Conservation (phyloP, 2,797 vertebrate genomes). For the Buceros bicornis region DNA sequence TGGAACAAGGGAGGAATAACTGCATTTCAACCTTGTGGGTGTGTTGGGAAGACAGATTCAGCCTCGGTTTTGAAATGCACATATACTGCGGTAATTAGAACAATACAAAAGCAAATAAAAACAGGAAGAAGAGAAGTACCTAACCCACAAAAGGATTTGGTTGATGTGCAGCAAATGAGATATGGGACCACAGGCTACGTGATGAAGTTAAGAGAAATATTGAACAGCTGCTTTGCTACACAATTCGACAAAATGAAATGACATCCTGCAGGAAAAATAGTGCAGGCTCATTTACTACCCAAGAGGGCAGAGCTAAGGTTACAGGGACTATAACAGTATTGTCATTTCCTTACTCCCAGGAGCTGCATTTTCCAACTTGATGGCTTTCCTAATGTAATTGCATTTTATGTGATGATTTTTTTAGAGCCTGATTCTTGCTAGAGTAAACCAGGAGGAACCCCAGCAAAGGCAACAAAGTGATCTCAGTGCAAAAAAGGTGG, state of each 20-base stretch:
- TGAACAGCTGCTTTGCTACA: constrained; percentile 55
- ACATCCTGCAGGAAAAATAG: constrained; percentile 58
- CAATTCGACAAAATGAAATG: constrained; percentile 50
- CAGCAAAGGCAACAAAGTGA: background rate
- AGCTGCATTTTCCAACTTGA: constrained; percentile 50
- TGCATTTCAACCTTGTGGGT: background rate
- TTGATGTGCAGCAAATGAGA: constrained; percentile 68
- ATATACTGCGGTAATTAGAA: constrained; percentile 26
- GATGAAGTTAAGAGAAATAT: constrained; percentile 54
- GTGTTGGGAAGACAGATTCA: background rate
- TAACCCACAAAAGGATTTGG: constrained; percentile 52
- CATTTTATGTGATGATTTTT: constrained; percentile 40
- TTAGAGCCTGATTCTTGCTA: background rate
- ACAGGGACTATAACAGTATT: constrained; percentile 24
- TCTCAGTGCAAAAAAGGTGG: background rate
- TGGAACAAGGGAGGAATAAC: background rate
- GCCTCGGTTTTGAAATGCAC: constrained; percentile 15
- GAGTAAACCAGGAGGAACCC: background rate
- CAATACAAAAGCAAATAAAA: constrained; percentile 49
- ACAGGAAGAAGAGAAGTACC: constrained; percentile 46
- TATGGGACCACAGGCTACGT: constrained; percentile 32
- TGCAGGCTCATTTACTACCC: constrained; percentile 30
- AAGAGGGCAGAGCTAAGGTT: constrained; percentile 60
- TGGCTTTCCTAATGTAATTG: constrained; percentile 54
- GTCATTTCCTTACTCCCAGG: constrained; percentile 47